These are phyloP conservation scores for Lamproptera curius DNA, from an alignment of 2,888 invertebrate genomes.

Conservation along the genomic window DNA sequence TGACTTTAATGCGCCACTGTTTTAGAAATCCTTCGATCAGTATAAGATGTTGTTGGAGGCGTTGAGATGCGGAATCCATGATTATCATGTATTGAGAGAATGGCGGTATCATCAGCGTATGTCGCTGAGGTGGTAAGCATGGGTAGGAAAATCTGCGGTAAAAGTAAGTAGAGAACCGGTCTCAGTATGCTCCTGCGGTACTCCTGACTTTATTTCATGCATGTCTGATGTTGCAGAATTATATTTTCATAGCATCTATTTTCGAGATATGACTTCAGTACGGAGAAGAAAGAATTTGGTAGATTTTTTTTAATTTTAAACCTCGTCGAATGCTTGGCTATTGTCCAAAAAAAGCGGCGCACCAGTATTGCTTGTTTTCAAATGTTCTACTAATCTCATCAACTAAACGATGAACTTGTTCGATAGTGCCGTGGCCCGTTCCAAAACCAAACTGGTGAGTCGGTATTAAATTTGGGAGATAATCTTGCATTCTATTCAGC, in stretches of 20 bases:
- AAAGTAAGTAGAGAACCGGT: conserved; percentile 19
- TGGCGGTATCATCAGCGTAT: conserved; percentile 1
- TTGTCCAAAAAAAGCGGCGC: conserved; percentile 20
- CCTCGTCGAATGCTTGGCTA: background rate
- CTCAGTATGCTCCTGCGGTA: conserved; percentile 18
- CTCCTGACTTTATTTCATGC: background rate
- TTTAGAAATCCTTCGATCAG: background rate
- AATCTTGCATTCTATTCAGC: background rate
- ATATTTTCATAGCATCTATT: conserved; percentile 1
- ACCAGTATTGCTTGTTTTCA: conserved; percentile 21
- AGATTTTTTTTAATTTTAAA: conserved; percentile 1
- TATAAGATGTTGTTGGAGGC: background rate
- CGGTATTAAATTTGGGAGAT: background rate
- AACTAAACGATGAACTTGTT: conserved; percentile 21
- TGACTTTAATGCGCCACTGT: background rate
- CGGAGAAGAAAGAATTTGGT: conserved; percentile 2
- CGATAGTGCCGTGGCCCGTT: conserved; percentile 14
- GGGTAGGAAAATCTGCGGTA: conserved; percentile 18
- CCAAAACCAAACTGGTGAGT: conserved; percentile 24
- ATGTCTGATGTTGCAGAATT: background rate
- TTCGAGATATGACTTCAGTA: conserved; percentile 22
- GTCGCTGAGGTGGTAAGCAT: background rate
- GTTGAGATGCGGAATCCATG: background rate
- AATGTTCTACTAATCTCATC: conserved; percentile 16
- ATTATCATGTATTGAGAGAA: background rate